Evolutionary conservation across 2,113 vertebrate genomes (phyloP), one percentile per base, ranked within the genome.

Genomic region (Cinclus mexicanus): DNA sequence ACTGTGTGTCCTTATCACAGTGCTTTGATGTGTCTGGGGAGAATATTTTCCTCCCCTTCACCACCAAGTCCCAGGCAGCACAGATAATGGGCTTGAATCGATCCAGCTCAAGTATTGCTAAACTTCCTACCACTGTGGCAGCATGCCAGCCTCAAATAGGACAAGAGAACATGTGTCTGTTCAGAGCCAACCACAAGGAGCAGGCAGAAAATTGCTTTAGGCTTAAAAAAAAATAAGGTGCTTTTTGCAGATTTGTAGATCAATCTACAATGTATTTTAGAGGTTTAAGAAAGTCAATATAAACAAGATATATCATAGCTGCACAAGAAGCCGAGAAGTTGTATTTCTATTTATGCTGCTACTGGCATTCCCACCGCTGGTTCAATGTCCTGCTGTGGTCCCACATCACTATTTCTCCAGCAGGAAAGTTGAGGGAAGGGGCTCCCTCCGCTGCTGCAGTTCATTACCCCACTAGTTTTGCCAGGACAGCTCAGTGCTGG

Each of bases 201-300:
- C 53, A 16, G 76, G 47, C 83, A 96, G 95, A 96, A 96, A 93
- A 96, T 89, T 89, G 79, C 96, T 94, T 97, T 63, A 83, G 92
- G 84, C 82, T 90, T 89, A 0, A 80, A 87, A 83, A 29, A 87
- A 49, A 55, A 87, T 61, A 37, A 83, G 75, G 83, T 90, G 76
- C 92, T 90, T 97, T 93, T 92, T 95, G 72, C 86, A 97, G 95
- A 94, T 95, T 90, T 92, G 96, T 96, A 92, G 96, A 97, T 97
- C 96, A 97, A 95, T 97, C 91, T 93, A 81, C 94, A 90, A 74
- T 20, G 83, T 95, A 93, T 97, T 97, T 95, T 83, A 93, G 94
- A 95, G 94, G 95, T 94, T 95, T 94, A 95, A 94, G 77, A 89
- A 96, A 96, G 96, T 94, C 96, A 93, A 97, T 95, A 96, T 94